Conservation (phyloP, 2,888 invertebrate species). For the Quadriops clusia region DNA sequence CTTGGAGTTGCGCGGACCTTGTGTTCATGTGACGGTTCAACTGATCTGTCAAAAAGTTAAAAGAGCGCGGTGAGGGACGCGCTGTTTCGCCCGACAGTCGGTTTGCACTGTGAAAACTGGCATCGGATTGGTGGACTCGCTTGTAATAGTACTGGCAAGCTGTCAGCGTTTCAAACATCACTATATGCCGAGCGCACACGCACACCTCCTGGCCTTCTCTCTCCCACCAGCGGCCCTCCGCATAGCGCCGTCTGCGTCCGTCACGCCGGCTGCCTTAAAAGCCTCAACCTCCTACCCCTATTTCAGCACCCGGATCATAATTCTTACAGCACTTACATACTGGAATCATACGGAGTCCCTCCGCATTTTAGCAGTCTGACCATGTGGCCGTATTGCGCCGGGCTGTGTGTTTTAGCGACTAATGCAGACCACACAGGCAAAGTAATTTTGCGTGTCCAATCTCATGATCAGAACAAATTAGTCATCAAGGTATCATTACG, state of each 20-base stretch:
- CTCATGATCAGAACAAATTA: conserved; percentile 31
- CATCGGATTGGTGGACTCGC: conserved; percentile 35
- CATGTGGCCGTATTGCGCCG: too few relatives aligned
- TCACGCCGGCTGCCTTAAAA: conserved; percentile 31
- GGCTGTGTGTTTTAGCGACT: conserved; percentile 19
- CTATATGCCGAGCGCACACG: conserved; percentile 37
- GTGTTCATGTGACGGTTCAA: conserved; percentile 25
- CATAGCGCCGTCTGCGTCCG: conserved; percentile 24
- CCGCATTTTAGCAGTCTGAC: conserved; percentile 16
- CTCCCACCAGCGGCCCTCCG: conserved; percentile 25
- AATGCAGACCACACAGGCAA: conserved; percentile 25
- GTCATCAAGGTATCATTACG: conserved; percentile 17
- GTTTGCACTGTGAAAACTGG: conserved; percentile 35
- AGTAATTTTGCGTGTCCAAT: conserved; percentile 30
- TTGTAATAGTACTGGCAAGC: conserved; percentile 38
- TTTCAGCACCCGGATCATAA: conserved; percentile 33
- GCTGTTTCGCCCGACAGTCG: conserved; percentile 31
- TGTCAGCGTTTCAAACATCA: conserved; percentile 42
- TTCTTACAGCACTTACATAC: conserved; percentile 30
- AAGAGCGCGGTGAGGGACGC: conserved; percentile 22
- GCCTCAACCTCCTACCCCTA: conserved; percentile 36
- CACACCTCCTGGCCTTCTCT: conserved; percentile 26
- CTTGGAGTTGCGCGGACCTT: conserved; percentile 28
- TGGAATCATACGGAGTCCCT: conserved; percentile 17
- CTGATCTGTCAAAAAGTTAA: conserved; percentile 27